A percentile compares a stretch with the other conserved stretches of the same genome.
phyloP scores from a whole-genome alignment of 2,797 vertebrate genomes.

The Sternarchorhynchus goeldii region DNA sequence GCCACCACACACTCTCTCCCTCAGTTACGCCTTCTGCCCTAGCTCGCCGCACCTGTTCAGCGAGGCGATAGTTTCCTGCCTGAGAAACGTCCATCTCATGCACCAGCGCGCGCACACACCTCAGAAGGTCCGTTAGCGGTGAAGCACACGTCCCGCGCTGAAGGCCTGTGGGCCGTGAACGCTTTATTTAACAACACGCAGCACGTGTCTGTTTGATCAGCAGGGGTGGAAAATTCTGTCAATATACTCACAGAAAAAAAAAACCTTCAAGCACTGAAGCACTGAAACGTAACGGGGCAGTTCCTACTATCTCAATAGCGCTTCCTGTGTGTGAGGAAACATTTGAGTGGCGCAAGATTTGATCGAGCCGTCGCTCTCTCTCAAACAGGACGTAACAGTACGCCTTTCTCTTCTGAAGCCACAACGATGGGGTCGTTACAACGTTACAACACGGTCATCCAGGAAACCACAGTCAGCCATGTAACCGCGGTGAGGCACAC shows the following conservation, averaged over 20 bases:
- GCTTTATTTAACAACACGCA: too few relatives aligned
- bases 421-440: too few relatives aligned
- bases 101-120: too few relatives aligned
- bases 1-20: background rate
- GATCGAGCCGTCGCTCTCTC: background rate
- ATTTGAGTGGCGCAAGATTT: background rate
- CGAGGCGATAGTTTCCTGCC: background rate
- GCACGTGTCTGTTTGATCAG: background rate
- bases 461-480: too few relatives aligned
- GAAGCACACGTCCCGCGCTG: too few relatives aligned
- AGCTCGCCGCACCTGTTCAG: background rate
- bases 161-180: too few relatives aligned
- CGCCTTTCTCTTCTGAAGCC: too few relatives aligned
- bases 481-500: too few relatives aligned
- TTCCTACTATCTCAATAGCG: background rate
- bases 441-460: too few relatives aligned
- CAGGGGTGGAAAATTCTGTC: background rate
- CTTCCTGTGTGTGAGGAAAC: constrained; percentile 9
- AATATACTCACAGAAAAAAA: background rate
- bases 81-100: too few relatives aligned
- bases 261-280: background rate
- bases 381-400: background rate
- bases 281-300: background rate
- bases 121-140: too few relatives aligned
- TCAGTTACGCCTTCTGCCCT: background rate